Evolutionary conservation across 2,113 vertebrate genomes (phyloP), one percentile per base, ranked within the genome.

Genomic region (Psittacula cyanocephala): DNA sequence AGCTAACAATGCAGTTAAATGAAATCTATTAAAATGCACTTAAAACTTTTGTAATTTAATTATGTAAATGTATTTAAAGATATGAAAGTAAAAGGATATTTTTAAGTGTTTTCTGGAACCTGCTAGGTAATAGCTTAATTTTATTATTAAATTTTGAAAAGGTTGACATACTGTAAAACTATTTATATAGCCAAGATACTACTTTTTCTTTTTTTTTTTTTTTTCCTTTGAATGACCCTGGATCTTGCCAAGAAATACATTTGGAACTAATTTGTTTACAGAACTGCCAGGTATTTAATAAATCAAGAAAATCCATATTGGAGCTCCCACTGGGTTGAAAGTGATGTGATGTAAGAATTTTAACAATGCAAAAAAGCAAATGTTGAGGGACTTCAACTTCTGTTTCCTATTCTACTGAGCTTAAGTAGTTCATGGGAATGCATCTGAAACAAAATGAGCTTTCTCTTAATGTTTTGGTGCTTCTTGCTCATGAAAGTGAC

Each of bases 371-470:
- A 72, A 86, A 93, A 93, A 91, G 86, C 87, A 78, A 86, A 93
- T 37, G 87, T 95, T 22, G 43, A 95, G 92, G 86, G 90, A 93
- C 94, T 92, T 71, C 47, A 60, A 57, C 24, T 81, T 92, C 81
- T 93, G 79, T 79, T 76, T 96, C 59, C 72, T 79, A 49, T 86
- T 93, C 59, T 93, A 88, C 85, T 86, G 63, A 78, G 67, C 39
- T 93, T 55, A 85, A 95, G 15, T 68, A 88, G 95, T 96, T 97
- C 95, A 96, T 98, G 98, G 92, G 98, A 98, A 98, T 97, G 76
- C 43, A 95, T 95, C 94, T 97, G 97, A 98, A 98, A 97, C 96
- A 96, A 96, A 98, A 97, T 97, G 94, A 96, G 94, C 93, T 96
- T 96, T 98, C 96, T 94, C 81, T 80, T 97, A 91, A 91, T 91